Percentiles rank a stretch among this genome's conserved stretches.
Evolutionary conservation across 2,888 invertebrate genomes (phyloP).

Genomic region (Noctua comes): DNA sequence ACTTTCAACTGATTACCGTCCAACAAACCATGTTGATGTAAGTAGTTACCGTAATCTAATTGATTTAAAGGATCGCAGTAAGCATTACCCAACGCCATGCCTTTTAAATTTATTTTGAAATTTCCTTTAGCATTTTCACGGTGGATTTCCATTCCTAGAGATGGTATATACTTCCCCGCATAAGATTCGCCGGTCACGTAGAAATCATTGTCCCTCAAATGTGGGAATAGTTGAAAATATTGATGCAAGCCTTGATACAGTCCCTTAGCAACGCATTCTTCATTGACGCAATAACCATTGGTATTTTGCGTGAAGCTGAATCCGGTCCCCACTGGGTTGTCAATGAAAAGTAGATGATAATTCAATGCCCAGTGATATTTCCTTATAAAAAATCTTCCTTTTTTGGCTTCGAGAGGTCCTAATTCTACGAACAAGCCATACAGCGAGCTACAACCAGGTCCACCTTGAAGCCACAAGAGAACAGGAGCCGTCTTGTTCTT

Average conservation of each 20-base stretch:
- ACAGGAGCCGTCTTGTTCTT: slow-evolving; percentile 84
- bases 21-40: slow-evolving; percentile 88
- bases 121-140: slow-evolving; percentile 77
- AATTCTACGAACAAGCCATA: slow-evolving; percentile 90
- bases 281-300: slow-evolving; percentile 89
- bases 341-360: slow-evolving; percentile 91
- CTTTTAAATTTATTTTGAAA: slow-evolving; percentile 86
- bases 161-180: slow-evolving; percentile 89
- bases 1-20: slow-evolving; percentile 89
- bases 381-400: slow-evolving; percentile 77
- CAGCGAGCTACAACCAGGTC: slow-evolving; percentile 89
- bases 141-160: slow-evolving; percentile 88
- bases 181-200: slow-evolving; percentile 92
- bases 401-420: slow-evolving; percentile 89
- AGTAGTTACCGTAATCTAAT: slow-evolving; percentile 85
- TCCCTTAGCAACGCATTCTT: slow-evolving; percentile 89
- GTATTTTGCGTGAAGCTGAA: slow-evolving; percentile 91
- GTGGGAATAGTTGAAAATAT: slow-evolving; percentile 90
- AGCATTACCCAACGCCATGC: slow-evolving; percentile 88
- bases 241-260: slow-evolving; percentile 89
- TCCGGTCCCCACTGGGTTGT: slow-evolving; percentile 92
- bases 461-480: slow-evolving; percentile 90
- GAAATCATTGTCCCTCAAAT: slow-evolving; percentile 88
- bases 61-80: slow-evolving; percentile 88
- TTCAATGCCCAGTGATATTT: slow-evolving; percentile 90